These are phyloP conservation scores for Saccostrea echinata DNA, from an alignment of 1,140 invertebrate species.

Conservation along the genomic window DNA sequence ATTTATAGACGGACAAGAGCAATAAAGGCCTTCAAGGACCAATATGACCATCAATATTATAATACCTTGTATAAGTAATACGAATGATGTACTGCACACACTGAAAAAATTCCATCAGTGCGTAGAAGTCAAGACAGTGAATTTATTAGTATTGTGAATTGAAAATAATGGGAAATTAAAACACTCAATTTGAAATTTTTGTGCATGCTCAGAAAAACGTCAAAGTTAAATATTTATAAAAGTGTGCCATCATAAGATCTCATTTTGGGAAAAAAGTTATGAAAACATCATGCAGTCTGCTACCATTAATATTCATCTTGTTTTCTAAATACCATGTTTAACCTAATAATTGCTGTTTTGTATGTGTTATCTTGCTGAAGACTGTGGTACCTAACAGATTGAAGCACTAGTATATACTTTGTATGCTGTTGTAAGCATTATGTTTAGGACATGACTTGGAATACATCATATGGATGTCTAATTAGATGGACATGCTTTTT, in stretches of 20 bases:
- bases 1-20: neutral
- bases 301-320: constrained; percentile 9
- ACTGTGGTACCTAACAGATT: neutral
- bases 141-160: neutral
- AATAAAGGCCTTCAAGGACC: constrained; percentile 1
- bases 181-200: too few relatives aligned
- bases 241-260: neutral
- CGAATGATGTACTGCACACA: neutral
- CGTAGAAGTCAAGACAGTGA: neutral
- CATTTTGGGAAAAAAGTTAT: neutral
- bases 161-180: neutral
- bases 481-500: neutral
- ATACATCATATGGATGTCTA: neutral
- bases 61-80: neutral
- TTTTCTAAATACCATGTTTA: constrained; percentile 17
- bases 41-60: neutral
- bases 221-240: neutral
- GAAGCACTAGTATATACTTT: neutral
- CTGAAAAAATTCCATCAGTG: too few relatives aligned
- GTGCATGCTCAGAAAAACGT: neutral
- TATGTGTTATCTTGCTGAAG: neutral
- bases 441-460: neutral
- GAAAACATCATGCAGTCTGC: neutral
- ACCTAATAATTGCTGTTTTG: neutral
- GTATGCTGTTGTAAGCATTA: constrained; percentile 17